Base-by-base conservation (phyloP, 92 coral and sea anemone species). In the Zoanthus solanderi region DNA sequence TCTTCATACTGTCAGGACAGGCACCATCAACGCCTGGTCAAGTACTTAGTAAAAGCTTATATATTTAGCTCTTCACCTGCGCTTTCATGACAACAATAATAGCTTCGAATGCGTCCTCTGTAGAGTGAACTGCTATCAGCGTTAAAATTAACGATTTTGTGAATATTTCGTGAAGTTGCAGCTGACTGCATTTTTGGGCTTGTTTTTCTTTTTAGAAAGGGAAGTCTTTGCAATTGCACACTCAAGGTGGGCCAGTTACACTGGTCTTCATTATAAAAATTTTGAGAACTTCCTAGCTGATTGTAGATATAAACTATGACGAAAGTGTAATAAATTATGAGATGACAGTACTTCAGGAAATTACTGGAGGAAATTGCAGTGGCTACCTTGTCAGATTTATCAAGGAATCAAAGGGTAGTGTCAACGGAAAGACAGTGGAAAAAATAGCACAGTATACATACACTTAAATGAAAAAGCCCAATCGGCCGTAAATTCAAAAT, bases 291-390 rank as follows among this genome's bases (percentile, higher is more conserved):
- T 83, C 78, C 92, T 88, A 89, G 94, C 94, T 91, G 98, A 93
- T 95, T 95, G 93, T 91, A 95, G 98, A 94, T 95, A 95, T 95
- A 95, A 95, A 95, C 94, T 95, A 95, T 95, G 95, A 91, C 93
- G 94, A 93, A 93, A 89, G 96, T 95, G 91, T 95, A 95, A 95
- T 95, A 95, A 95, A 95, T 95, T 93, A 95, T 93, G 93, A 94
- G 98, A 91, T 95, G 98, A 95, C 98, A 95, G 96, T 95, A 93
- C 98, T 93, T 95, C 98, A 95, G 98, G 98, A 95, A 95, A 95
- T 95, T 95, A 95, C 98, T 91, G 90, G 96, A 95, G 98, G 98
- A 95, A 95, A 95, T 95, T 95, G 98, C 98, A 95, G 93, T 83
- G 96, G 96, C 98, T 93, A 93, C 90, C 98, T 93, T 95, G 98